Evolutionary conservation across 2,113 vertebrate genomes (phyloP).

Genomic region (Xiphorhynchus elegans): DNA sequence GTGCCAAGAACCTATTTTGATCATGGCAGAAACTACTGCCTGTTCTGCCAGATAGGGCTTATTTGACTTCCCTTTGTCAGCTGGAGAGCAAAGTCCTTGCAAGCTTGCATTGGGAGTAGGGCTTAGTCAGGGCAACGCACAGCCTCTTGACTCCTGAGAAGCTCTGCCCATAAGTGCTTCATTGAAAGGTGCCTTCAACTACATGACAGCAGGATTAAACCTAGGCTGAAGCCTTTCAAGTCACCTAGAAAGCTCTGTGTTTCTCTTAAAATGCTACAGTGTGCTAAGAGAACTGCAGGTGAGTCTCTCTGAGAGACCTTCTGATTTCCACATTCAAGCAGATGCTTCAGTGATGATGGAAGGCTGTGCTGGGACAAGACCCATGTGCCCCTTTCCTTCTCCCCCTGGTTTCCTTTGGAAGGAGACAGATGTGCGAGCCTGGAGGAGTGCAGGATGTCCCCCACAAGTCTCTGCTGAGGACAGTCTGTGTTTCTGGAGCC

Average conservation of each 20-base stretch:
- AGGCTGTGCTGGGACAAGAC: background rate
- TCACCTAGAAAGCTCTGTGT: background rate
- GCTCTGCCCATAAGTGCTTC: background rate
- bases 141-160: background rate
- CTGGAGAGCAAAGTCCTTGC: background rate
- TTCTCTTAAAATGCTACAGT: background rate
- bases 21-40: background rate
- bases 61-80: background rate
- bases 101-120: background rate
- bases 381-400: background rate
- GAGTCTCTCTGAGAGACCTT: background rate
- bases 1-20: background rate
- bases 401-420: background rate
- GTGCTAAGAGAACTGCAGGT: background rate
- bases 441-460: background rate
- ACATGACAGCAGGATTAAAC: background rate
- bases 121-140: background rate
- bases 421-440: background rate
- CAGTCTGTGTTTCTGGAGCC: background rate
- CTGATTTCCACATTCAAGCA: background rate
- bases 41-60: background rate
- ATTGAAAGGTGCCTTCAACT: background rate
- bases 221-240: background rate
- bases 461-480: background rate
- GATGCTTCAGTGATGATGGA: background rate